A percentile compares a stretch with the other conserved stretches of the same genome.
Evolutionary conservation across 2,888 invertebrate species (phyloP).

Genomic region (Octonoba sinensis): DNA sequence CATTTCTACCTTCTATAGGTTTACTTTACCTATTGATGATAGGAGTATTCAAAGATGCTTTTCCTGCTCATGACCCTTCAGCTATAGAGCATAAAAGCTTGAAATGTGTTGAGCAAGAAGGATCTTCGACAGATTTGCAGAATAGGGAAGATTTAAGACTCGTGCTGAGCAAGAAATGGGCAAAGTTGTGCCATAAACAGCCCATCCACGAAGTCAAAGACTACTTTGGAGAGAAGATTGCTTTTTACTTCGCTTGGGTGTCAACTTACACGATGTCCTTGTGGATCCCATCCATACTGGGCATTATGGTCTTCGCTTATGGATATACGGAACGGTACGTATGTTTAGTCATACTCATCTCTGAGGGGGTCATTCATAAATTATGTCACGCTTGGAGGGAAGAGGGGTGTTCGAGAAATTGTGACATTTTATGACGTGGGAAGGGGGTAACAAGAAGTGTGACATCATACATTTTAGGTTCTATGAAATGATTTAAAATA

Average conservation of each 20-base stretch:
- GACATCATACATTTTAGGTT: too few relatives aligned
- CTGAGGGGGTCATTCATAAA: too few relatives aligned
- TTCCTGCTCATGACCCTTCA: conserved; percentile 60
- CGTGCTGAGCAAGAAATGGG: conserved; percentile 50
- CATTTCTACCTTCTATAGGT: conserved; percentile 25
- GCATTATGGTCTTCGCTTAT: conserved; percentile 54
- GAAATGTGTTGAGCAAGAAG: not conserved
- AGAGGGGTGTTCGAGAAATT: too few relatives aligned
- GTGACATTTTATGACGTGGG: too few relatives aligned
- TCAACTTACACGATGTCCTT: conserved; percentile 58
- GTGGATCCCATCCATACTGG: conserved; percentile 59
- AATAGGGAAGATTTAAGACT: conserved; percentile 30
- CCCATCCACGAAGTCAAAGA: conserved; percentile 58
- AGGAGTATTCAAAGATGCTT: conserved; percentile 57
- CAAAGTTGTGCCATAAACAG: conserved; percentile 27
- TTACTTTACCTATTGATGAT: conserved; percentile 56
- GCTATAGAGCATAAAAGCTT: conserved; percentile 43
- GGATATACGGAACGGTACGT: conserved; percentile 56
- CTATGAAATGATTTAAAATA: too few relatives aligned
- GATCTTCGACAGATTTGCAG: not conserved
- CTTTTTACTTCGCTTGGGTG: conserved; percentile 64
- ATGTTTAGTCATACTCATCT: too few relatives aligned
- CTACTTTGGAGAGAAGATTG: conserved; percentile 65
- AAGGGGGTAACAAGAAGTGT: too few relatives aligned
- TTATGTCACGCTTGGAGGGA: too few relatives aligned